Evolutionary conservation across 37 sponge, comb jelly and placozoan genomes (phyloP), one percentile per base, ranked within the genome.

Genomic region (Aphrocallistes beatrix): DNA sequence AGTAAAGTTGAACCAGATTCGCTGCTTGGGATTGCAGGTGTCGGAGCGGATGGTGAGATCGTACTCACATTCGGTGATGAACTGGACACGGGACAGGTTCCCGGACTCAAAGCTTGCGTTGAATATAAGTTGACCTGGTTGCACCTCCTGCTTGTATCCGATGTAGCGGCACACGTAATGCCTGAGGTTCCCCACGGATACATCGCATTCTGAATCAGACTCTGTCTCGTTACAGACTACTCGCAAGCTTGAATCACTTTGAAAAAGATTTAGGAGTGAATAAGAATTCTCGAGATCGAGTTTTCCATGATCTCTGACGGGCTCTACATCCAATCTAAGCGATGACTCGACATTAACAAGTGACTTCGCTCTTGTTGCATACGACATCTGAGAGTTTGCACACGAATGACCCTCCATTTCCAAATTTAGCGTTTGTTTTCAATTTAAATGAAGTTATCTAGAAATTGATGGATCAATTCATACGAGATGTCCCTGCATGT

Each of bases 1-100:
- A 39, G 92, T 89, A 37, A 94, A 97, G 39, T 97, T 86, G 82
- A 97, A 97, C 98, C 98, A 97, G 36, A 97, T 92, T 37, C 92
- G 50, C 49, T 84, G 94, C 83, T 89, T 83, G 21, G 95, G 92
- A 75, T 97, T 97, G 83, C 98, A 94, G 1, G 95, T 94, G 86
- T 97, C 98, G 51, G 95, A 93, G 48, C 98, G 39, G 40, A 97
- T 90, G 51, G 90, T 94, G 30, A 97, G 84, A 50, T 97, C 98
- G 82, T 97, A 97, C 49, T 97, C 98, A 81, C 88, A 91, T 39
- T 91, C 93, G 51, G 84, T 92, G 38, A 97, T 89, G 86, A 82
- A 89, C 87, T 97, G 95, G 48, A 94, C 98, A 36, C 91, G 50
- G 0, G 93, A 93, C 36, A 94, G 85, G 69, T 97, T 97, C 38